Conservation (phyloP, 2,888 invertebrate species). For the Eucriotettix oculatus region DNA sequence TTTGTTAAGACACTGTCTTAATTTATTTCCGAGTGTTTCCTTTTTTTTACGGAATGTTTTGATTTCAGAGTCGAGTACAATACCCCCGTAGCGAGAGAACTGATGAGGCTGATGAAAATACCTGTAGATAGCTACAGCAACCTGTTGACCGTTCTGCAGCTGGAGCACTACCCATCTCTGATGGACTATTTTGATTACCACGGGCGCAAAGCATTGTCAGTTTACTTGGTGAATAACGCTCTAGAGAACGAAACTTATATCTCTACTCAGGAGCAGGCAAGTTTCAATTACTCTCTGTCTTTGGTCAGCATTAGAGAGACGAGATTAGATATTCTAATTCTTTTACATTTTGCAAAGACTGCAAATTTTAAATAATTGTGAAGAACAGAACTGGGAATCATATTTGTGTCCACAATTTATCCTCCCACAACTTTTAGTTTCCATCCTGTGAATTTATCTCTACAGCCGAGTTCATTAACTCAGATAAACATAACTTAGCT, state of each 20-base stretch:
- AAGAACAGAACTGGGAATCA: no score
- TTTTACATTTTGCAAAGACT: neutral
- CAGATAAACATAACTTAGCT: no score
- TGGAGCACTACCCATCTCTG: conserved; percentile 75
- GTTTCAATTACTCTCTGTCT: conserved; percentile 19
- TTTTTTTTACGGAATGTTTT: neutral
- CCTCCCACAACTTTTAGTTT: no score
- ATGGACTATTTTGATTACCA: conserved; percentile 77
- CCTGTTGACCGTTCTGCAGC: conserved; percentile 66
- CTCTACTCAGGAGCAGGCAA: conserved; percentile 73
- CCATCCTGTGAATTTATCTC: no score
- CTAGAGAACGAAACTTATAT: conserved; percentile 79
- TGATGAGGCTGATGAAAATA: conserved; percentile 82
- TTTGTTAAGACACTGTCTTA: no score
- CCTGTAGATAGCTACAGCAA: conserved; percentile 92
- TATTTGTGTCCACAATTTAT: no score
- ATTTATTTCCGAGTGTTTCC: no score
- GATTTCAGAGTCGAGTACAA: conserved; percentile 50
- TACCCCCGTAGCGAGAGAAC: conserved; percentile 77
- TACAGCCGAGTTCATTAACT: no score
- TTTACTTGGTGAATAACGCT: conserved; percentile 78
- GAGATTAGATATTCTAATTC: neutral
- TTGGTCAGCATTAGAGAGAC: neutral
- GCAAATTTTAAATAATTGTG: no score
- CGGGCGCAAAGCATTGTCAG: conserved; percentile 69